Conservation (phyloP, 2,113 vertebrate genomes). For the Elaphurus davidianus region DNA sequence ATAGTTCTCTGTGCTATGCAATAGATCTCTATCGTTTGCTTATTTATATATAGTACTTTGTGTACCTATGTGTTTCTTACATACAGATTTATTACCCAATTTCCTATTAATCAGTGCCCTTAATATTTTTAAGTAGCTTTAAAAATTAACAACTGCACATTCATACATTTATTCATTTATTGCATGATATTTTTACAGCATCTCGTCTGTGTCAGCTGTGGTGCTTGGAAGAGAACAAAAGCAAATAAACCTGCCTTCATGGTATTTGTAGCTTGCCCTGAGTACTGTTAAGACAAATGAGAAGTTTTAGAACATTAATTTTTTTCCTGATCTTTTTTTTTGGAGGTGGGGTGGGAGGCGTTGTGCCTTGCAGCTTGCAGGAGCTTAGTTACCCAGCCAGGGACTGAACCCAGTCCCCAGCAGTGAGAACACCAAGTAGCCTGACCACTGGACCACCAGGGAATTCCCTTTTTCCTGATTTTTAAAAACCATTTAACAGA, state of each 20-base stretch:
- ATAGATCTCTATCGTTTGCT: not conserved
- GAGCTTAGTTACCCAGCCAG: not conserved
- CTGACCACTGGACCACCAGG: not conserved
- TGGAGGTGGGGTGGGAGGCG: rapidly evolving
- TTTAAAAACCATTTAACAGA: not conserved
- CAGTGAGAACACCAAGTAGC: not conserved
- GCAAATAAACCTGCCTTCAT: not conserved
- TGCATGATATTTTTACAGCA: not conserved
- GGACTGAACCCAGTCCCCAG: not conserved
- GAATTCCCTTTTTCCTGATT: not conserved
- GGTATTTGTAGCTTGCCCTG: not conserved
- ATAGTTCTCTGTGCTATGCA: not conserved
- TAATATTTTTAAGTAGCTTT: not conserved
- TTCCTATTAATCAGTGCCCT: not conserved
- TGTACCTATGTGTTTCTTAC: not conserved
- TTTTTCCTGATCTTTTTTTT: not conserved
- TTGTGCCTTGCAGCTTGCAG: not conserved
- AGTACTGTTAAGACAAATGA: not conserved
- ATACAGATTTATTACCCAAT: not conserved
- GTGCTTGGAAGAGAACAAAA: not conserved
- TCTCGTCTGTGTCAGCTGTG: not conserved
- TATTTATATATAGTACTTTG: not conserved
- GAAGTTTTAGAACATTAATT: not conserved
- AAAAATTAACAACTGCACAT: not conserved
- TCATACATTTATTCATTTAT: not conserved